These are phyloP conservation scores for Apodemus agrarius DNA, from an alignment of 2,797 vertebrate genomes.

Conservation along the genomic window DNA sequence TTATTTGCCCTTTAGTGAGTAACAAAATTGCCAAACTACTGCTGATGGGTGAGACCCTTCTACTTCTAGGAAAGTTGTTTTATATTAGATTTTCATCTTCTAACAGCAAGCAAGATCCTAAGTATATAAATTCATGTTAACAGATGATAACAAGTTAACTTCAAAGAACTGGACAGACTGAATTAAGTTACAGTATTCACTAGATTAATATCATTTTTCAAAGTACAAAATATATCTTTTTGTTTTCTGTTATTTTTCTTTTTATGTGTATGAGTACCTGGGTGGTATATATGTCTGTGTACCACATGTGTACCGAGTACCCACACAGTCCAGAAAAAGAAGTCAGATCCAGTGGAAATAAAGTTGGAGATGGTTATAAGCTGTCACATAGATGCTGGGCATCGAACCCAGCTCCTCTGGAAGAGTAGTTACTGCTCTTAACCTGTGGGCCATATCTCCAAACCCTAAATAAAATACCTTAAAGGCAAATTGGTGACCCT, in stretches of 20 bases:
- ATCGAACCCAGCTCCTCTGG: background rate
- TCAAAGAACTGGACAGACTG: background rate
- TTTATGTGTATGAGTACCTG: background rate
- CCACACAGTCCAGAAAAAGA: background rate
- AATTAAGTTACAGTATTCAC: background rate
- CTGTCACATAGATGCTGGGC: background rate
- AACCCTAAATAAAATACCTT: background rate
- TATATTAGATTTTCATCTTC: conserved; percentile 13
- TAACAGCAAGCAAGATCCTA: background rate
- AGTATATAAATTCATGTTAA: conserved; percentile 23
- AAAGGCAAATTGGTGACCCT: background rate
- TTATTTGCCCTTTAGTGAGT: background rate
- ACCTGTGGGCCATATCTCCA: background rate
- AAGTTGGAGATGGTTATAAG: background rate
- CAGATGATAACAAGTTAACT: conserved; percentile 5
- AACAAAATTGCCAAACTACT: background rate
- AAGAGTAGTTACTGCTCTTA: background rate
- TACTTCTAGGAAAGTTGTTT: background rate
- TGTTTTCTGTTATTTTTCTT: background rate
- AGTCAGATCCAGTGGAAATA: background rate
- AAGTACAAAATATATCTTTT: background rate
- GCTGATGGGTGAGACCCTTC: background rate
- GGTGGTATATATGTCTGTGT: background rate
- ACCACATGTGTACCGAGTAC: background rate
- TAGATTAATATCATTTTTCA: conserved; percentile 28